Percentiles rank a stretch among this genome's conserved stretches.
Conservation (phyloP, 2,797 vertebrate species). For the Emydoidea blandingii region DNA sequence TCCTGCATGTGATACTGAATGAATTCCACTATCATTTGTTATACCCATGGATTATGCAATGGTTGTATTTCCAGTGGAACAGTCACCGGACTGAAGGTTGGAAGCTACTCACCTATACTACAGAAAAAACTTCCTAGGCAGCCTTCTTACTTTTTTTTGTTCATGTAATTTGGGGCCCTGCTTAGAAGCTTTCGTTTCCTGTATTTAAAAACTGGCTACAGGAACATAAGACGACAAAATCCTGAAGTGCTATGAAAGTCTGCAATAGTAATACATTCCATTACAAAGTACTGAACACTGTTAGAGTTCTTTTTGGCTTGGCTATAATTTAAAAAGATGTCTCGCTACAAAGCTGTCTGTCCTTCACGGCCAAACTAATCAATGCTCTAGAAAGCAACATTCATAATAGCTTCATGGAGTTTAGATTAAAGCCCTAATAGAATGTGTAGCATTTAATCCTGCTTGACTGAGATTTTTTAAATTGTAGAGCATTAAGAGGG, state of each 20-base stretch:
- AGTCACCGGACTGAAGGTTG: neutral
- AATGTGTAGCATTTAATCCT: neutral
- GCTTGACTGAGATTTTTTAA: neutral
- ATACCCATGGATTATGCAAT: neutral
- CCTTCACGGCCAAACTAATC: neutral
- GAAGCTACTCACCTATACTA: neutral
- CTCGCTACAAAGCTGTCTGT: neutral
- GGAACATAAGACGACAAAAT: neutral
- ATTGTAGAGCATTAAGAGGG: neutral
- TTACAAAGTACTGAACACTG: neutral
- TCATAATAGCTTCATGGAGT: neutral
- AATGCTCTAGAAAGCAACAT: neutral
- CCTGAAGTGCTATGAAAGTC: neutral
- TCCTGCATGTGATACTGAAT: neutral
- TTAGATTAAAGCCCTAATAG: neutral
- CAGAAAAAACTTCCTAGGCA: neutral
- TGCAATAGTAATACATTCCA: neutral
- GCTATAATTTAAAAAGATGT: neutral
- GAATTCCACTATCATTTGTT: neutral
- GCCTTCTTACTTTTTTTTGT: neutral
- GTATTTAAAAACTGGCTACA: slow-evolving; percentile 6
- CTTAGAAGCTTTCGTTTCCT: neutral
- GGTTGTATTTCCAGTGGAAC: neutral
- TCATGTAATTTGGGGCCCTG: neutral
- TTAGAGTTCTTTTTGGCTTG: neutral